These are phyloP conservation scores for Drosophila rhopaloa DNA, from an alignment of 1,140 invertebrate species.

Conservation along the genomic window DNA sequence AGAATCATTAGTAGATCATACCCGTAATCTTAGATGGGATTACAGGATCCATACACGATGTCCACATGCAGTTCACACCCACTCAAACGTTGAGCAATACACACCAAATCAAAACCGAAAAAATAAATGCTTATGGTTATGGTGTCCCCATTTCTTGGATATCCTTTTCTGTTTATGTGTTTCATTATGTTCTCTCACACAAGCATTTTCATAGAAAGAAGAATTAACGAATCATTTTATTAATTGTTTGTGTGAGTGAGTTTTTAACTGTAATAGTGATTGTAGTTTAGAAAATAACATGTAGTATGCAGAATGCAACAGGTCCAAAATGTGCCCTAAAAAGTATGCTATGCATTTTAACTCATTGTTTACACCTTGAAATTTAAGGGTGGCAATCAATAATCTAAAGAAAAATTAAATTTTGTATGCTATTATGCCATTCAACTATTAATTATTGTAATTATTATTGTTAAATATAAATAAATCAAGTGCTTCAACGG, in stretches of 20 bases:
- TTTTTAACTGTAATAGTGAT: conserved; percentile 32
- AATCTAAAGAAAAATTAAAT: too few relatives aligned
- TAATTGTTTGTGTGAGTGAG: conserved; percentile 32
- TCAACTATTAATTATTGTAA: too few relatives aligned
- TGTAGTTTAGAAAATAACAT: conserved; percentile 21
- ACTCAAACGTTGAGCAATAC: conserved; percentile 33
- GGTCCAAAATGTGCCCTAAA: not conserved
- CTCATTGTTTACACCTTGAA: not conserved
- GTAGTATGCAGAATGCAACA: conserved; percentile 33
- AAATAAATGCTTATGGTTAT: conserved; percentile 70
- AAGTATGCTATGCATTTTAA: conserved; percentile 18
- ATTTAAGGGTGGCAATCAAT: not conserved
- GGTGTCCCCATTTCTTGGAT: conserved; percentile 57
- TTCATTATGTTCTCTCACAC: conserved; percentile 29
- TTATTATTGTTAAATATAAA: too few relatives aligned
- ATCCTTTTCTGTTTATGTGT: conserved; percentile 45
- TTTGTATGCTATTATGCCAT: too few relatives aligned
- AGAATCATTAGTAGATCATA: conserved; percentile 31
- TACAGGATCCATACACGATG: conserved; percentile 33
- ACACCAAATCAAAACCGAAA: conserved; percentile 56
- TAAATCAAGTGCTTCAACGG: conserved; percentile 10
- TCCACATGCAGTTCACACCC: conserved; percentile 46
- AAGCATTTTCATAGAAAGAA: conserved; percentile 16
- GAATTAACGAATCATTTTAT: conserved; percentile 3
- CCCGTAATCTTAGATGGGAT: conserved; percentile 22